Evolutionary conservation across 2,888 invertebrate genomes (phyloP).

Genomic region (Tipula lateralis): DNA sequence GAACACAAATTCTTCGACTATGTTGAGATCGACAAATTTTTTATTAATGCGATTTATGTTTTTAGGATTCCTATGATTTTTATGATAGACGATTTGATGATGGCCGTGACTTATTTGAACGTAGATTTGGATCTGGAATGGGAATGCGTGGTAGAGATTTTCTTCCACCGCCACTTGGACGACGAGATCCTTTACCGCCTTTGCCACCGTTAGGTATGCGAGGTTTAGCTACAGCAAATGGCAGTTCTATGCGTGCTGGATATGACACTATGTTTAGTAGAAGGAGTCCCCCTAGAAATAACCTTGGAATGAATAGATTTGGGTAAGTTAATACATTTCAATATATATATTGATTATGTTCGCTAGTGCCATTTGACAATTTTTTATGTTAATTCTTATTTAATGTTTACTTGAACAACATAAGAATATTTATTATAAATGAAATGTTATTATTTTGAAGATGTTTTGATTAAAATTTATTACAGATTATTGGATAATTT

Average conservation of each 20-base stretch:
- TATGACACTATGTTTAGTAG: slow-evolving; percentile 81
- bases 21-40: background rate
- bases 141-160: slow-evolving; percentile 45
- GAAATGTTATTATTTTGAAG: too few relatives aligned
- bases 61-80: slow-evolving; percentile 56
- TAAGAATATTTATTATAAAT: too few relatives aligned
- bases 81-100: slow-evolving; percentile 78
- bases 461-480: too few relatives aligned
- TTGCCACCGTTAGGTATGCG: slow-evolving; percentile 58
- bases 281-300: slow-evolving; percentile 63
- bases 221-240: slow-evolving; percentile 51
- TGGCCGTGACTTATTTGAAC: slow-evolving; percentile 73
- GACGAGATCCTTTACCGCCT: slow-evolving; percentile 74
- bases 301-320: slow-evolving; percentile 48
- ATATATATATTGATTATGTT: too few relatives aligned
- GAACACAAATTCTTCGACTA: background rate
- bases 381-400: too few relatives aligned
- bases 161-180: slow-evolving; percentile 63
- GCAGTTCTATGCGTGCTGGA: slow-evolving; percentile 59
- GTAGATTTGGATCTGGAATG: slow-evolving; percentile 61
- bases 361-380: too few relatives aligned
- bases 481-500: too few relatives aligned
- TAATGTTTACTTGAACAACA: too few relatives aligned
- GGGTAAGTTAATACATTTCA: slow-evolving; percentile 42
- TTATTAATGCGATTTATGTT: background rate